Base-by-base conservation (phyloP, 2,888 invertebrate genomes). In the Pheosia tremula region DNA sequence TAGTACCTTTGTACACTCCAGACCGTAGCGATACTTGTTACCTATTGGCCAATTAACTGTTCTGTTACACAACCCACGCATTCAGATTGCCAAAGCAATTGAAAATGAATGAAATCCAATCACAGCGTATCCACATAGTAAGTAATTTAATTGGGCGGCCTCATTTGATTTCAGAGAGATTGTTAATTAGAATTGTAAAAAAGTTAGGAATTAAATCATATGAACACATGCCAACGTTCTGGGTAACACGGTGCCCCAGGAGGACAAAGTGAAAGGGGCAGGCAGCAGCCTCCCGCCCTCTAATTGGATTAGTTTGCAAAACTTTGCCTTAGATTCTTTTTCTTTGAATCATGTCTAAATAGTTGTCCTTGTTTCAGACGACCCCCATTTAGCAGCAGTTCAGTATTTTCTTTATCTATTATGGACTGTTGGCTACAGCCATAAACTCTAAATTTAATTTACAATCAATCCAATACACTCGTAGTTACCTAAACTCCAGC, bases 281-380 rank as follows among this genome's bases (percentile, higher is more conserved):
- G 65, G 72, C 75, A 69, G 73, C 73, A 69, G 70, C 66, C 70
- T 70, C 72, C 73, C 67, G 68, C 69, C 64, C 75, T 76, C 82
- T 90, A 89, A 90, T 90, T 90, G 87, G 87, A 89, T 90, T 90
- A 88, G 88, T 89, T 89, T 81, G 78, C 82, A 77, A 83, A 89
- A 88, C 83, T 87, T 86, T 74, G 75, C 80, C 74, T 79, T 77
- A 81, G 77, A 85, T 85, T 87, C 81, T 83, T 86, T 84, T 77
- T 74, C 68, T 72, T 79, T 77, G 75, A 82, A 81, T 79, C 80
- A 80, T 76, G 71, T 78, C 72, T 75, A 75, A 80, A 82, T 77
- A 78, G 75, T 77, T 72, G 72, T 72, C 72, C 56, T 67, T 74
- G 64, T 66, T 62, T 66, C 62, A 63, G 63, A 69, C 59, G 66